These are phyloP conservation scores for Dipodomys stephensi DNA, from an alignment of 2,113 vertebrate genomes.

Conservation along the genomic window DNA sequence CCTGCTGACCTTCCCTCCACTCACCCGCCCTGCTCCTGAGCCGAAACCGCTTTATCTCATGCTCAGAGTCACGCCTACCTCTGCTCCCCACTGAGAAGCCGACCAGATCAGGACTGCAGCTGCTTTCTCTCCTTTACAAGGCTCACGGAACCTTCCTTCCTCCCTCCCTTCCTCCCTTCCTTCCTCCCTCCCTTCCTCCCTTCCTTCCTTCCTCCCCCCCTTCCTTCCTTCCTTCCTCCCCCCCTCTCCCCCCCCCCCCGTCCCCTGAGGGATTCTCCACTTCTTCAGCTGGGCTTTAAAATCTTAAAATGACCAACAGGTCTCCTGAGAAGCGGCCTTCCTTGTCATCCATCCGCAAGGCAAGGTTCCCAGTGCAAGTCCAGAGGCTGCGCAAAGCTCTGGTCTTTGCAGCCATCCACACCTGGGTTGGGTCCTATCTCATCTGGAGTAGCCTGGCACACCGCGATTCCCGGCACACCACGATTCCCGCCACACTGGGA, in stretches of 20 bases:
- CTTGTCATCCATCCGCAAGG: too few relatives aligned
- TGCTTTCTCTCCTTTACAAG: background rate
- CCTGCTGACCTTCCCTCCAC: background rate
- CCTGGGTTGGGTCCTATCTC: background rate
- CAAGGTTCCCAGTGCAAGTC: rapidly evolving
- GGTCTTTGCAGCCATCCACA: background rate
- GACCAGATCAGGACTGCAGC: too few relatives aligned
- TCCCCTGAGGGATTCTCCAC: too few relatives aligned
- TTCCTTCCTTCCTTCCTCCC: too few relatives aligned
- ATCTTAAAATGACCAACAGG: background rate
- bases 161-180: too few relatives aligned
- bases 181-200: too few relatives aligned
- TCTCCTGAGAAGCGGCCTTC: background rate
- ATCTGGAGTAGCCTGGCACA: too few relatives aligned
- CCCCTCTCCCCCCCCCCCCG: too few relatives aligned
- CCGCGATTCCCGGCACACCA: too few relatives aligned
- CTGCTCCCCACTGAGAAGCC: background rate
- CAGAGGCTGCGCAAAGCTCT: background rate
- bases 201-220: too few relatives aligned
- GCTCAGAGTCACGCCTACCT: background rate
- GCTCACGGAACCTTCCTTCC: too few relatives aligned
- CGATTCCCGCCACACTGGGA: too few relatives aligned
- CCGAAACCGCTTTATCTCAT: background rate
- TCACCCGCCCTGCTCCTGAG: background rate
- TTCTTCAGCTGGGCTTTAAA: background rate